Conservation (phyloP, 1,140 invertebrate genomes). For the Manduca sexta region DNA sequence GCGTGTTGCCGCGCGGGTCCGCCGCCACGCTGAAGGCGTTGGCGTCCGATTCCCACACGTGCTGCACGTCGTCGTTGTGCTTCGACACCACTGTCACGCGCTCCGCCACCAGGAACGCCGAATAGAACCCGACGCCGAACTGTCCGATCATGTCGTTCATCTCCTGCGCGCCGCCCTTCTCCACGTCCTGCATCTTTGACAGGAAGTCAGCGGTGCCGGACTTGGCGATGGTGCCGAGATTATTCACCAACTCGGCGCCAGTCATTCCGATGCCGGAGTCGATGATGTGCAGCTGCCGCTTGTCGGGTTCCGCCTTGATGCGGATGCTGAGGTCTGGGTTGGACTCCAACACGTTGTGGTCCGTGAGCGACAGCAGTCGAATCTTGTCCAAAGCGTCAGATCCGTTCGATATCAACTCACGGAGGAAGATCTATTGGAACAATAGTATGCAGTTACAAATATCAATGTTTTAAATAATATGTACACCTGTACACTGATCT, state of each 20-base stretch:
- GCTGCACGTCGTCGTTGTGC: slow-evolving; percentile 95
- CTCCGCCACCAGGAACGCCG: slow-evolving; percentile 96
- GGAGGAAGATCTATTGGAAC: slow-evolving; percentile 87
- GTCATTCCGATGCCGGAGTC: slow-evolving; percentile 99
- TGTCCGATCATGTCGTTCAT: slow-evolving; percentile 91
- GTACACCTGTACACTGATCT: too few species aligned
- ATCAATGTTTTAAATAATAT: not conserved
- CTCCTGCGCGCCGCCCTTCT: slow-evolving; percentile 43
- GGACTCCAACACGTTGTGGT: slow-evolving; percentile 83
- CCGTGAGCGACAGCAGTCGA: slow-evolving; percentile 92
- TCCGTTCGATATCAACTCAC: slow-evolving; percentile 98
- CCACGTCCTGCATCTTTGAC: slow-evolving; percentile 89
- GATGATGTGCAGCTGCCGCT: slow-evolving; percentile 93
- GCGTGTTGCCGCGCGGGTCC: slow-evolving; percentile 94
- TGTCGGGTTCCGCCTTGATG: slow-evolving; percentile 98
- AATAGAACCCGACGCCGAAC: slow-evolving; percentile 99
- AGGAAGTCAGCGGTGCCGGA: slow-evolving; percentile 99
- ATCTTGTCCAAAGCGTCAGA: slow-evolving; percentile 98
- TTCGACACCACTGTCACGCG: slow-evolving; percentile 95
- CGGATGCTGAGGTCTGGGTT: slow-evolving; percentile 91
- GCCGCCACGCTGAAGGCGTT: slow-evolving; percentile 89
- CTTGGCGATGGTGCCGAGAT: slow-evolving; percentile 99
- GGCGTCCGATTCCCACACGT: slow-evolving; percentile 99
- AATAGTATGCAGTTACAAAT: too few species aligned
- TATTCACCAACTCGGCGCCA: slow-evolving; percentile 93